Evolutionary conservation across 35 echinoderm and acorn worm genomes (phyloP), one percentile per base, ranked within the genome.

Genomic region (Hemicentrotus pulcherrimus): DNA sequence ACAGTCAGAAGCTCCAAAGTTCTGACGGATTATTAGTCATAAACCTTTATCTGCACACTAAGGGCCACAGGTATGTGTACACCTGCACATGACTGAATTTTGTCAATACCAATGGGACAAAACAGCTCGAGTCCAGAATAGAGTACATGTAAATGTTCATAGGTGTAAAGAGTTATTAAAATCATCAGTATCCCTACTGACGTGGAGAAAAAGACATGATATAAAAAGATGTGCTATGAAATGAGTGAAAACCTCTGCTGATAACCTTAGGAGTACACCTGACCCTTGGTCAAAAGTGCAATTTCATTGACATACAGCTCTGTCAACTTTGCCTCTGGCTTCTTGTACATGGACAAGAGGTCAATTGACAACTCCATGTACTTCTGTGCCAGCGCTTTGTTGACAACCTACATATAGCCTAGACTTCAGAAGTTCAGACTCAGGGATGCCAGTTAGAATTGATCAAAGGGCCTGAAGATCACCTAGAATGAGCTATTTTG

Each of bases 261-360:
- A 70, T 28, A n/a, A 78, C 65, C 65, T 78, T 22, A 22, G 5
- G 22, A 78, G 65, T n/a, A n/a, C 65, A 78, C 65, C 65, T 78
- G 65, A 78, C 65, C 65, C 65, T 5, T 78, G 65, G 65, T 78
- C 65, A 78, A 78, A 78, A 78, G 65, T 78, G 65, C 65, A 78
- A 78, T 78, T 78, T n/a, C 65, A 78, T 78, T 78, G 65, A 78
- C 65, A 78, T 78, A 78, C 65, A 78, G 65, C 65, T 78, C 65
- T 78, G 65, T 78, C 65, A 78, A 78, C 65, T 78, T 78, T 78
- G 65, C 65, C 65, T 78, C 65, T 28, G 65, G 65, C 19, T 78
- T 28, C 65, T 22, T 78, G 65, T 78, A 78, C 19, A 78, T 78
- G 65, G 65, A 28, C 65, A 78, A 78, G 65, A 78, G 65, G 65